Evolutionary conservation across 2,888 invertebrate genomes (phyloP), one percentile per base, ranked within the genome.

Genomic region (Apeira syringaria): DNA sequence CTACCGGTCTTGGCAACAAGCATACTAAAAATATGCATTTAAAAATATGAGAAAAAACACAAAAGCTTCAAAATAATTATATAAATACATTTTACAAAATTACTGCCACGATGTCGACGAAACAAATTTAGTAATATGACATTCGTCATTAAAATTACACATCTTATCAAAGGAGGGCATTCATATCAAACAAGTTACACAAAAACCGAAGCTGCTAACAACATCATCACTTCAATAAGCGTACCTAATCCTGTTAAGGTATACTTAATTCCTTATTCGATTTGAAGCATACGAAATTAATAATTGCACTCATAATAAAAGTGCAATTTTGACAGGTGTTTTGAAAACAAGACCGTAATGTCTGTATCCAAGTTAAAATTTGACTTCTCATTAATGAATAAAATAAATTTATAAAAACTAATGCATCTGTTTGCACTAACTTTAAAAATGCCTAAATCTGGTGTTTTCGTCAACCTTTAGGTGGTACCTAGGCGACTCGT

Each of bases 201-300:
- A 77, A 80, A 81, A 82, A 80, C 60, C 39, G 40, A 66, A 51
- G 63, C 47, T 73, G 70, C 80, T 84, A 86, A 87, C 84, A 84
- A 86, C 81, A 78, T 83, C 75, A 80, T 84, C 59, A 67, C 45
- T 24, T 37, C 70, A 84, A 85, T 81, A 55, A 80, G 86, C 87
- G 71, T 83, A 57, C 52, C 81, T 75, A 84, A 86, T 80, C 61
- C 74, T 69, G 60, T 75, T 79, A 76, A 72, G 77, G 64, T 67
- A 71, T 41, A 41, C 40, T 17, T 62, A 18, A 26, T 30, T 8
- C 67, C 55, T 72, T 80, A 82, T 86, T 83, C 81, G 74, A 80
- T 79, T 80, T 74, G 79, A 73, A 60, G 74, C 88, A 82, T 87
- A 82, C 76, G 50, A 76, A 87, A 87, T 88, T 77, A 82, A 75